A percentile compares a stretch with the other conserved stretches of the same genome.
Evolutionary conservation across 1,140 invertebrate species (phyloP).

Genomic region (Maniola jurtina): DNA sequence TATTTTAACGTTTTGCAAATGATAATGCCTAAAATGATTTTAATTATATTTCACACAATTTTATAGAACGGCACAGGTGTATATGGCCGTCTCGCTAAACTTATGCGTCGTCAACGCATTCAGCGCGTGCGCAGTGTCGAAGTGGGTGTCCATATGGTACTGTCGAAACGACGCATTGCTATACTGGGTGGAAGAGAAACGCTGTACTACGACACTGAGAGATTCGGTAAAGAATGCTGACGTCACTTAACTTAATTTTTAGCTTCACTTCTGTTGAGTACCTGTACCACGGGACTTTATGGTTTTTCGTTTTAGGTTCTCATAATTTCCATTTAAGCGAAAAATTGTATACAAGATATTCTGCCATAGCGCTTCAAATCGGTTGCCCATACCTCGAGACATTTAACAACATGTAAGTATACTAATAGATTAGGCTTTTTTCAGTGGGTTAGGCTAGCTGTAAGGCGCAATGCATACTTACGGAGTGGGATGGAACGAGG

Average conservation of each 20-base stretch:
- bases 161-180: constrained; percentile 77
- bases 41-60: background rate
- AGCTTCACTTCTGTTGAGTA: no score
- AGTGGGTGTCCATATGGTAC: constrained; percentile 81
- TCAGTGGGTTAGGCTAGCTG: no score
- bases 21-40: no score
- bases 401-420: constrained; percentile 84
- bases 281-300: background rate
- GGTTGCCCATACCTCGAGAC: constrained; percentile 85
- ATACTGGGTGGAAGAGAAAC: constrained; percentile 85
- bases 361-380: constrained; percentile 85
- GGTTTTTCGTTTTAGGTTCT: constrained; percentile 69
- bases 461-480: no score
- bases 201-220: constrained; percentile 84
- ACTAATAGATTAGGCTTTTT: no score
- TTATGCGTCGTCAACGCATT: constrained; percentile 80
- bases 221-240: constrained; percentile 81
- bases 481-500: no score
- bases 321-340: constrained; percentile 86
- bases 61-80: constrained; percentile 85
- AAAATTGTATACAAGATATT: constrained; percentile 85
- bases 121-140: constrained; percentile 83
- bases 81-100: constrained; percentile 81
- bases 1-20: no score
- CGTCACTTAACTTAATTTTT: no score